phyloP scores from a whole-genome alignment of 2,797 vertebrate genomes.

The Manis crassicaudata region DNA sequence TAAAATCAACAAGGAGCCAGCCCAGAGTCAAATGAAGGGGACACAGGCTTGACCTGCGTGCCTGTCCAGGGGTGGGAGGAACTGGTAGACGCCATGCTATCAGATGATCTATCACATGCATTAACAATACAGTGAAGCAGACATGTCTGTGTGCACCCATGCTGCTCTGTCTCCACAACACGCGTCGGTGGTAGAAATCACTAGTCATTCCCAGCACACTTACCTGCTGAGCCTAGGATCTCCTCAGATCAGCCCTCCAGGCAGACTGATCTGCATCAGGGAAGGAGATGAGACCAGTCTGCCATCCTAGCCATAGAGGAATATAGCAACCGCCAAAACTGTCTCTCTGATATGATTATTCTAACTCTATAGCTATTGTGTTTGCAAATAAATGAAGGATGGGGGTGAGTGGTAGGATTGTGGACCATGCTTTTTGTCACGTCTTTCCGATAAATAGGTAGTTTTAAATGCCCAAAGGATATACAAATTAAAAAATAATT shows the following conservation, averaged over 20 bases:
- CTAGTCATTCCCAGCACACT: not conserved
- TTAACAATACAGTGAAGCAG: not conserved
- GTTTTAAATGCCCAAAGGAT: not conserved
- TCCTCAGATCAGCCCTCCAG: not conserved
- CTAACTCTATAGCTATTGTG: not conserved
- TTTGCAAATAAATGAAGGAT: not conserved
- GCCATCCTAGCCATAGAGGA: not conserved
- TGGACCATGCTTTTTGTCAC: not conserved
- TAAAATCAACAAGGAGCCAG: not conserved
- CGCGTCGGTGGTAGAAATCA: not conserved
- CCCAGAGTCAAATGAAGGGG: not conserved
- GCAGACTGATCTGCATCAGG: not conserved
- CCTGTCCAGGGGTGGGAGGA: not conserved
- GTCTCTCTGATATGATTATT: not conserved
- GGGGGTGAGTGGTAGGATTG: not conserved
- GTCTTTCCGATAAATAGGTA: not conserved
- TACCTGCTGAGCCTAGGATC: not conserved
- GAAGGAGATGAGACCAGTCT: not conserved
- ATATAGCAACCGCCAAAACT: not conserved
- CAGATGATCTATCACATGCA: not conserved
- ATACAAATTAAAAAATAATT: not conserved
- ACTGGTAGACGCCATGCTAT: not conserved
- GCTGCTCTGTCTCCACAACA: not conserved
- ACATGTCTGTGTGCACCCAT: not conserved
- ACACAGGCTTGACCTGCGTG: not conserved